phyloP scores from a whole-genome alignment of 2,797 vertebrate species.

The Sebastes diaconus region DNA sequence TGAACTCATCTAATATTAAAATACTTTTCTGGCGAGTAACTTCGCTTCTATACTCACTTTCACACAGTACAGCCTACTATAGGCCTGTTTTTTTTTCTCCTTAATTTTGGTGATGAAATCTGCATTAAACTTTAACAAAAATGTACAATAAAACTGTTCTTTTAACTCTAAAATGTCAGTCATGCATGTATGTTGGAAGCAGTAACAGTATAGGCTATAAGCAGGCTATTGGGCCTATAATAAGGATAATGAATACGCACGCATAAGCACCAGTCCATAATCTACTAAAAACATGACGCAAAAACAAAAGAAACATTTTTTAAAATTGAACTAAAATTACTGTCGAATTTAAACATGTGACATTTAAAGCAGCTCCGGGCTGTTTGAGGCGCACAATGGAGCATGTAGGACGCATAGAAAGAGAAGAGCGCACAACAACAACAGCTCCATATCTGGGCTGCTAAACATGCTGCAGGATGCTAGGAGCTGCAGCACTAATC shows the following conservation, averaged over 20 bases:
- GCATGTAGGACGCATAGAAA: background rate
- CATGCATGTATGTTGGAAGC: background rate
- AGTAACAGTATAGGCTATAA: background rate
- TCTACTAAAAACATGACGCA: background rate
- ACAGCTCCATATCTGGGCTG: background rate
- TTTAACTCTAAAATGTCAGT: background rate
- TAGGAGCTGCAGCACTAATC: conserved; percentile 7
- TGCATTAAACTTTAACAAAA: background rate
- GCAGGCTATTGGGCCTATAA: conserved; percentile 20
- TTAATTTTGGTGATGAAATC: background rate
- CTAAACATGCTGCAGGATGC: conserved; percentile 28
- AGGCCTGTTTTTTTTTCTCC: background rate
- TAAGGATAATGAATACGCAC: background rate
- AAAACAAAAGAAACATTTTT: background rate
- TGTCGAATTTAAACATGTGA: background rate
- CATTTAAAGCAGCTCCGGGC: background rate
- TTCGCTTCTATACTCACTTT: background rate
- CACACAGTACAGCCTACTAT: fast-evolving
- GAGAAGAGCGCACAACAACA: background rate
- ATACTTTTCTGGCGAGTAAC: background rate
- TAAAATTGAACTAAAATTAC: too few species aligned
- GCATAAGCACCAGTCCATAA: background rate
- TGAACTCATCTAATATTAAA: background rate
- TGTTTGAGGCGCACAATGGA: conserved; percentile 4
- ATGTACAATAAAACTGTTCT: background rate